Evolutionary conservation across 2,888 invertebrate species (phyloP), one percentile per base, ranked within the genome.

Genomic region (Lasius platythorax): DNA sequence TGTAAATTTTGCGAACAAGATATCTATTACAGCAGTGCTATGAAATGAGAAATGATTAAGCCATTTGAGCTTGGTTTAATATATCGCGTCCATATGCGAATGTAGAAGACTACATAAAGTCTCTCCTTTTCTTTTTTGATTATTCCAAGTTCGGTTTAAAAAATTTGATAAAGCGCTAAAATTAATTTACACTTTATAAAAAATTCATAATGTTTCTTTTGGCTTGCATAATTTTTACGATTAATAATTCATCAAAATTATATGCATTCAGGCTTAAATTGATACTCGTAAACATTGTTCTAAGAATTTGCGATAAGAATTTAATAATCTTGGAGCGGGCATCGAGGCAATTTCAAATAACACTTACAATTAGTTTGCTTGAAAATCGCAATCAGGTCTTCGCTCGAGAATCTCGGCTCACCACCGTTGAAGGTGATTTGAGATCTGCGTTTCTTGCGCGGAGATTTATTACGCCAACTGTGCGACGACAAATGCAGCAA

Each of bases 401-500:
- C 30, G 15, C 58, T 70, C 23, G 12, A n/a, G 50, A 50, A 50
- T 18, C 67, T 18, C 64, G 43, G 15, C 63, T 46, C 66, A 50
- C 75, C 33, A n/a, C 30, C 70, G 43, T 79, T 79, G 58, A 58
- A 15, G 15, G 15, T 43, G 40, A 70, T 70, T 58, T 58, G 78
- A 58, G 72, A 79, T 79, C 40, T 58, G 30, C 78, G 70, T 79
- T 79, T 58, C 78, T 79, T 79, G 70, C 58, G 58, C 43, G 6
- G 30, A 79, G 78, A 79, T 79, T 79, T 79, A 79, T 79, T 58
- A 70, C 58, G 40, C 78, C 72, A 58, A 79, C 78, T 40, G 58
- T 58, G 78, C 56, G 56, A 79, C 78, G 70, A 70, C 70, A 56
- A 79, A 79, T 79, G 56, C 72, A 70, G 78, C 78, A 79, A 79